These are phyloP conservation scores for Macrosoma leucophasiata DNA, from an alignment of 2,888 invertebrate genomes.

Conservation along the genomic window DNA sequence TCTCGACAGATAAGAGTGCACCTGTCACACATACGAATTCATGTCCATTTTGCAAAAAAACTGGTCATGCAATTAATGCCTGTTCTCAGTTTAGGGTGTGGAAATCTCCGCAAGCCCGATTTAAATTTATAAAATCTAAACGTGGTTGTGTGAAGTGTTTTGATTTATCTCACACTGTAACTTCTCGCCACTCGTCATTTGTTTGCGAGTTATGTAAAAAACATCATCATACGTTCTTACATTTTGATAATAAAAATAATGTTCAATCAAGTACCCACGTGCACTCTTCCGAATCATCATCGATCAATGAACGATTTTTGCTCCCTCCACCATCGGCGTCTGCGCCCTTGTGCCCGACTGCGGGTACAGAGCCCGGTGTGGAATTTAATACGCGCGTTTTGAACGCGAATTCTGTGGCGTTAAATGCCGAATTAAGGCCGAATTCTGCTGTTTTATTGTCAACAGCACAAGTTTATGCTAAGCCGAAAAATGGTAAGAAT, in stretches of 20 bases:
- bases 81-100: constrained; percentile 1
- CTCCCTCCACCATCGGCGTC: background rate
- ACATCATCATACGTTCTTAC: background rate
- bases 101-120: background rate
- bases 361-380: too few species aligned
- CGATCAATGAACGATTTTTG: background rate
- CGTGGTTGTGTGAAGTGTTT: constrained; percentile 1
- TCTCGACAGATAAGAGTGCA: background rate
- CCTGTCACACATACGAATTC: background rate
- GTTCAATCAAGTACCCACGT: background rate
- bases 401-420: background rate
- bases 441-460: background rate
- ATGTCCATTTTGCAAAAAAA: background rate
- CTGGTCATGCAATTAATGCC: background rate
- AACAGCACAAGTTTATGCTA: constrained; percentile 2
- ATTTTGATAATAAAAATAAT: background rate
- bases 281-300: background rate
- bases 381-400: too few species aligned
- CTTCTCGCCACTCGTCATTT: too few species aligned
- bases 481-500: background rate
- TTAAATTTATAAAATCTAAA: constrained; percentile 1
- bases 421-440: background rate
- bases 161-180: too few species aligned
- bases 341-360: background rate
- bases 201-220: too few species aligned